Conservation (phyloP, 2,113 vertebrate species). For the Erpornis zantholeuca region DNA sequence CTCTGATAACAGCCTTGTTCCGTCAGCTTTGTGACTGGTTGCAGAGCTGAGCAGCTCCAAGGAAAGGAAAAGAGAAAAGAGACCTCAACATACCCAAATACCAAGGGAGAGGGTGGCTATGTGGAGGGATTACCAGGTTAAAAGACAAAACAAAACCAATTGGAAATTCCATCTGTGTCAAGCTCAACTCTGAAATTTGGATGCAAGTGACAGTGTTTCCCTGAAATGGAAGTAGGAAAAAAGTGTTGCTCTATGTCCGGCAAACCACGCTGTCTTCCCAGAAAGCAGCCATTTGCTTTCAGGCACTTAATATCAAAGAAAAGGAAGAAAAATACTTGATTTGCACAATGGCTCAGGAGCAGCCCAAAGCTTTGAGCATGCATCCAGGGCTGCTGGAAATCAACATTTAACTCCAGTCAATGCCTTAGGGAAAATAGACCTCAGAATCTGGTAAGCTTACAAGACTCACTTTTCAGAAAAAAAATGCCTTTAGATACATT, state of each 20-base stretch:
- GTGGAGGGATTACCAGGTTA: background rate
- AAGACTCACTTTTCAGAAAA: background rate
- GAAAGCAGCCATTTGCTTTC: background rate
- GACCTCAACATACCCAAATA: background rate
- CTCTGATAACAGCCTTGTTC: background rate
- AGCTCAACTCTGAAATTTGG: background rate
- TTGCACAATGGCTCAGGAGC: background rate
- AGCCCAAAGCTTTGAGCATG: background rate
- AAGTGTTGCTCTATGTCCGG: background rate
- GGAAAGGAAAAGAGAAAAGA: background rate
- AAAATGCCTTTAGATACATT: background rate
- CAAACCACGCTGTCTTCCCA: background rate
- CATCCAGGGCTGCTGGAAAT: background rate
- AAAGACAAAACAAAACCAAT: background rate
- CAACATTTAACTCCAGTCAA: background rate
- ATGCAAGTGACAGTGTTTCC: background rate
- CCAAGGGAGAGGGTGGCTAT: background rate
- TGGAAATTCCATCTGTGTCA: background rate
- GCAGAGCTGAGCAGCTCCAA: background rate
- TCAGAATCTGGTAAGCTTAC: background rate
- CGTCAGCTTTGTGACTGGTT: background rate
- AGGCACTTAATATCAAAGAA: background rate
- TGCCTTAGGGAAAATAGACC: rapidly evolving
- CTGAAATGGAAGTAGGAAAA: background rate
- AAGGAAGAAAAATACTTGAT: background rate